Evolutionary conservation across 2,797 vertebrate genomes (phyloP).

Genomic region (Semotilus atromaculatus): DNA sequence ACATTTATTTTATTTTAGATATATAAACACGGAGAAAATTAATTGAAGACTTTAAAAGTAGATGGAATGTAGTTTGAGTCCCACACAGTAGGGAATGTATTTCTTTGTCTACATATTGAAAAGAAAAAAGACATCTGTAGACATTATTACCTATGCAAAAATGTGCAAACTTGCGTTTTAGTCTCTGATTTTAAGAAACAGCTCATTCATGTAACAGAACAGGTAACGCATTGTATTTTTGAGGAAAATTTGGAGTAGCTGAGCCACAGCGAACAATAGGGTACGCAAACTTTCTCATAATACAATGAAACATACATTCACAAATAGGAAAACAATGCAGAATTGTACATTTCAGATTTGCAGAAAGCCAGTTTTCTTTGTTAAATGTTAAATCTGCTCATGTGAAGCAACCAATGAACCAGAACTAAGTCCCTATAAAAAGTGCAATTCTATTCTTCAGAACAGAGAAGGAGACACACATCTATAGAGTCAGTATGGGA

Average conservation of each 20-base stretch:
- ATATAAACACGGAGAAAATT: constrained; percentile 4
- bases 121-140: neutral
- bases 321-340: neutral
- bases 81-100: constrained; percentile 12
- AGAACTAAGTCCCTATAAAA: neutral
- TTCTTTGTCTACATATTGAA: neutral
- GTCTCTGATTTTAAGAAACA: neutral
- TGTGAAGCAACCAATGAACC: neutral
- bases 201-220: constrained; percentile 10
- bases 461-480: neutral
- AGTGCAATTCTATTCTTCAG: neutral
- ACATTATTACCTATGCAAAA: neutral
- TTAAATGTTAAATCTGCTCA: neutral
- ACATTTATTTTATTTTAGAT: constrained; percentile 30
- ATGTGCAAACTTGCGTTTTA: neutral
- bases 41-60: neutral
- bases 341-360: neutral
- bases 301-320: neutral
- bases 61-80: constrained; percentile 22
- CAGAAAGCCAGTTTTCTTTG: neutral
- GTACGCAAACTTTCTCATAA: neutral
- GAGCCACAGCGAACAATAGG: neutral
- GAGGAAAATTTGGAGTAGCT: neutral
- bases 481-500: constrained; percentile 45
- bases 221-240: neutral